A percentile compares a stretch with the other conserved stretches of the same genome.
Evolutionary conservation across 2,113 vertebrate genomes (phyloP).

Genomic region (Tauraco erythrolophus): DNA sequence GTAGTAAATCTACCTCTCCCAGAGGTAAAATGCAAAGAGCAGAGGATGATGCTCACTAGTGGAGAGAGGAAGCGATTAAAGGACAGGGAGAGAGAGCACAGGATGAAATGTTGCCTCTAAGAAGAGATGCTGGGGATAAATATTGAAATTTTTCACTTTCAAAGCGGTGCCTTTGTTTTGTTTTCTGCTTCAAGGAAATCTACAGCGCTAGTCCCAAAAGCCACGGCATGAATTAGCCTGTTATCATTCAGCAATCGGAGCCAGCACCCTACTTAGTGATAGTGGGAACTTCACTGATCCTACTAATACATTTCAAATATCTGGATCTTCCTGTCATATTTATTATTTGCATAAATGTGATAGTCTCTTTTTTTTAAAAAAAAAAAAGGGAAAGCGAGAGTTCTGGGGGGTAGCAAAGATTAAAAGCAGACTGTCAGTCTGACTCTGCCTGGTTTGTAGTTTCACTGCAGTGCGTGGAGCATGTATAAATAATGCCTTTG

Average conservation of each 20-base stretch:
- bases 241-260: neutral
- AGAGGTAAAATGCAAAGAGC: slow-evolving; percentile 30
- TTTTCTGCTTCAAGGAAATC: slow-evolving; percentile 14
- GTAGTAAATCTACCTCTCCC: slow-evolving; percentile 27
- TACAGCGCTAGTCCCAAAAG: neutral
- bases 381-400: neutral
- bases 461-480: slow-evolving; percentile 20
- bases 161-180: slow-evolving; percentile 19
- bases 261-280: neutral
- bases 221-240: neutral
- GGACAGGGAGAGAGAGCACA: neutral
- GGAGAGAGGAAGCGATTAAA: neutral
- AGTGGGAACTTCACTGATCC: neutral
- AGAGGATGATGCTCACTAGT: neutral
- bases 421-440: slow-evolving; percentile 69
- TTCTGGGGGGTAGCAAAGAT: slow-evolving; percentile 34
- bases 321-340: slow-evolving; percentile 5
- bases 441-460: slow-evolving; percentile 48
- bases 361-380: neutral
- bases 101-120: neutral
- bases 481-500: slow-evolving; percentile 66
- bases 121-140: neutral
- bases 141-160: neutral
- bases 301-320: neutral
- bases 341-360: neutral